These are phyloP conservation scores for Oreotragus oreotragus DNA, from an alignment of 2,113 vertebrate species.

Conservation along the genomic window DNA sequence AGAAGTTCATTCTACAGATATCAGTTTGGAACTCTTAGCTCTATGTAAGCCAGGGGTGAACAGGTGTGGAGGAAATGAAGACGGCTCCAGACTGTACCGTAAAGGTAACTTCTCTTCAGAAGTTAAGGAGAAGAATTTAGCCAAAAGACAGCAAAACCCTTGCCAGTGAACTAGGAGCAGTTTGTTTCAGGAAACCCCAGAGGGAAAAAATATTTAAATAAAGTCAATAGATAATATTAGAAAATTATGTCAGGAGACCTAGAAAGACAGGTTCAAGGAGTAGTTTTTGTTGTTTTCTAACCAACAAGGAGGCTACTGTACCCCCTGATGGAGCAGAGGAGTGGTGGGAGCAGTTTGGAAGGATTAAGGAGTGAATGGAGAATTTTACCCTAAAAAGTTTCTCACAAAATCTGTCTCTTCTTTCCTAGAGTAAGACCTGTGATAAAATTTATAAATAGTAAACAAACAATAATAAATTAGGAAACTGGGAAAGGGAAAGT, in stretches of 20 bases:
- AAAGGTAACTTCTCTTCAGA: not conserved
- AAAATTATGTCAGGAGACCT: not conserved
- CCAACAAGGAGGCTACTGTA: not conserved
- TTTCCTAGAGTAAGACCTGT: not conserved
- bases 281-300: not conserved
- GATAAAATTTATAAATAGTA: not conserved
- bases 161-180: not conserved
- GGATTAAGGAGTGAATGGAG: not conserved
- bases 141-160: not conserved
- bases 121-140: not conserved
- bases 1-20: not conserved
- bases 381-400: not conserved
- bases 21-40: not conserved
- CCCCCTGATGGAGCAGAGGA: not conserved
- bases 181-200: not conserved
- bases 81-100: not conserved
- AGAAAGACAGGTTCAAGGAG: not conserved
- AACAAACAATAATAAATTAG: not conserved
- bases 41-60: not conserved
- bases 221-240: not conserved
- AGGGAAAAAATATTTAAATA: not conserved
- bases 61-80: not conserved
- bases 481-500: not conserved
- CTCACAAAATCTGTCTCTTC: not conserved
- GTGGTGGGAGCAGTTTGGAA: not conserved